Conservation (phyloP, 1,140 invertebrate species). For the Ceratoteleas bidentatus region DNA sequence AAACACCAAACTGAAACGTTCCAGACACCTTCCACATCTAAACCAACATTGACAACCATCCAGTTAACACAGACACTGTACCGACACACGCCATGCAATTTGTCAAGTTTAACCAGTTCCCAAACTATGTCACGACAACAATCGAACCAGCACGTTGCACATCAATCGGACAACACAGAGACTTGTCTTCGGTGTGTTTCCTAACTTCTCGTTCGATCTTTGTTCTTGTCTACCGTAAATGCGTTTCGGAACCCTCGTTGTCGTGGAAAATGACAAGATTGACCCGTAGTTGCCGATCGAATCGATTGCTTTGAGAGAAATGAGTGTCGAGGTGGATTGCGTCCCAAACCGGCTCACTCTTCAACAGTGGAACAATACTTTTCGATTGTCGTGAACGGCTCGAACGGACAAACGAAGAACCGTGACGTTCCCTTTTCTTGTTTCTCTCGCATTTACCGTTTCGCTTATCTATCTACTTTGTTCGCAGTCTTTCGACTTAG, state of each 20-base stretch:
- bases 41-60: no score
- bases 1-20: no score
- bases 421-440: slow-evolving; percentile 28
- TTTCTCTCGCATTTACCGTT: no score
- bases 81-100: no score
- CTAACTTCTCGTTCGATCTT: slow-evolving; percentile 2
- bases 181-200: slow-evolving; percentile 30
- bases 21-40: no score
- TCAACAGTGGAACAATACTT: slow-evolving; percentile 66
- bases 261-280: slow-evolving; percentile 78
- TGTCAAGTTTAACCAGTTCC: no score
- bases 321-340: slow-evolving; percentile 64
- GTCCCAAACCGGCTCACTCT: slow-evolving; percentile 38
- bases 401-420: slow-evolving; percentile 50
- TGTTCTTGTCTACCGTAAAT: slow-evolving; percentile 7
- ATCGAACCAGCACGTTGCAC: not conserved
- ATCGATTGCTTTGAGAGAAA: slow-evolving; percentile 30
- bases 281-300: slow-evolving; percentile 76
- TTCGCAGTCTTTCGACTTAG: no score
- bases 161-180: slow-evolving; percentile 37
- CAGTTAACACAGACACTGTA: no score
- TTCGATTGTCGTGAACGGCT: slow-evolving; percentile 47
- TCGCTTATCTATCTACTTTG: no score
- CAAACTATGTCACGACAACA: no score
- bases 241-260: slow-evolving; percentile 33